Evolutionary conservation across 2,888 invertebrate genomes (phyloP), one percentile per base, ranked within the genome.

Genomic region (Mystacides longicornis): DNA sequence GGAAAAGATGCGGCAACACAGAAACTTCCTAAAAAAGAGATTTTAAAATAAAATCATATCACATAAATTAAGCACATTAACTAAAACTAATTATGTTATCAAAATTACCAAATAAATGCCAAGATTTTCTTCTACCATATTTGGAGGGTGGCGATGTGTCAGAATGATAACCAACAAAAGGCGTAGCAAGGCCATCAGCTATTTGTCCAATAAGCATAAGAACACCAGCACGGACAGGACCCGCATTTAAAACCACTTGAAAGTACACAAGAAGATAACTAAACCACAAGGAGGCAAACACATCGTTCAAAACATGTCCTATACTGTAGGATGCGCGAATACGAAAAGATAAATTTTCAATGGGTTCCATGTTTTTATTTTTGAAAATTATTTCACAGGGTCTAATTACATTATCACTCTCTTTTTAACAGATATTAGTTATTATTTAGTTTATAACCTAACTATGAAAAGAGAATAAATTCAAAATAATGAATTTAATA

Each of bases 231-330:
- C 79, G 79, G 23, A 74, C 70, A 23, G 81, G 74, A 63, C 73
- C 75, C 65, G 81, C 78, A 65, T 77, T 75, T 46, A 81, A 68
- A 31, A 82, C 79, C 64, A 81, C 72, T 68, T 81, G 80, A 62
- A 92, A 86, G 71, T 85, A 95, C 51, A 95, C 84, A 64, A 95
- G 77, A 48, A 92, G 81, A 70, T 95, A 95, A 1, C 89, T 89
- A 71, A 95, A 95, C 94, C 95, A 95, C 80, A 95, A 87, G 57
- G 92, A 89, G 18, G 93, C 92, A 71, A 91, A 92, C 43, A 95
- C 80, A 72, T 96, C 95, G 71, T 95, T 96, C 64, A 92, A 79
- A 50, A 94, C 82, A 72, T 95, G 94, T 0, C 95, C 94, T 51
- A 92, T 80, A 45, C 81, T 80, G 69, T 86, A 90, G 1, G 83